phyloP scores from a whole-genome alignment of 2,888 invertebrate species.

The Callinectes sapidus region DNA sequence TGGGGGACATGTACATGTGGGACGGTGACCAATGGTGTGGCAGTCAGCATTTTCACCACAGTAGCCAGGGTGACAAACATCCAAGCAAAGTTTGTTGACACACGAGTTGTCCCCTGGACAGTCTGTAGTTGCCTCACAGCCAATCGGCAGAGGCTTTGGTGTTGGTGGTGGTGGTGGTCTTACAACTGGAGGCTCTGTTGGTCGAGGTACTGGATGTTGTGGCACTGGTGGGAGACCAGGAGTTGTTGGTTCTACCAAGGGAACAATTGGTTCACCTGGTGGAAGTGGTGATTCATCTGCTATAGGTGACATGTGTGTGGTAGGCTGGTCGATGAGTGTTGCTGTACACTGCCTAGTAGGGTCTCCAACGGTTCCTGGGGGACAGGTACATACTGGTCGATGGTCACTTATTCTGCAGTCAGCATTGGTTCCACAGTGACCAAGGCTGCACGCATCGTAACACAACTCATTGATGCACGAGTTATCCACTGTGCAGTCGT shows the following conservation, averaged over 20 bases:
- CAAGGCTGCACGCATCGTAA: constrained; percentile 83
- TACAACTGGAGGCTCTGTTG: constrained; percentile 43
- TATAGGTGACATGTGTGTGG: constrained; percentile 42
- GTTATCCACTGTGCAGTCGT: constrained; percentile 85
- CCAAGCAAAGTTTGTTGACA: constrained; percentile 77
- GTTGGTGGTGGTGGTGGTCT: constrained; percentile 83
- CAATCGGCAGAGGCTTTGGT: constrained; percentile 76
- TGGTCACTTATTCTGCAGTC: constrained; percentile 87
- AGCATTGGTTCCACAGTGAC: constrained; percentile 85
- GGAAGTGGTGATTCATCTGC: constrained; percentile 32
- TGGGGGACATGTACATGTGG: constrained; percentile 88
- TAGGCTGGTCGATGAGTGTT: constrained; percentile 43
- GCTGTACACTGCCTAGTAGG: constrained; percentile 84
- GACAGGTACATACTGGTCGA: constrained; percentile 81
- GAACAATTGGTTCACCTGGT: constrained; percentile 46
- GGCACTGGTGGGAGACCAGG: constrained; percentile 55
- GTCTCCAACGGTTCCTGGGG: constrained; percentile 86
- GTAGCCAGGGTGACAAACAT: constrained; percentile 79
- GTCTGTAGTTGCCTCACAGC: constrained; percentile 77
- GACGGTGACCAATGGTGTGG: constrained; percentile 90
- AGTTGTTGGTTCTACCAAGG: constrained; percentile 47
- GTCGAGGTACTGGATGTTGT: constrained; percentile 45
- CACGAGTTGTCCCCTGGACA: constrained; percentile 89
- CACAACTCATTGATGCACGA: constrained; percentile 86
- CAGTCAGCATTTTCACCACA: constrained; percentile 89